These are phyloP conservation scores for Trilocha varians DNA, from an alignment of 2,888 invertebrate genomes.

Conservation along the genomic window DNA sequence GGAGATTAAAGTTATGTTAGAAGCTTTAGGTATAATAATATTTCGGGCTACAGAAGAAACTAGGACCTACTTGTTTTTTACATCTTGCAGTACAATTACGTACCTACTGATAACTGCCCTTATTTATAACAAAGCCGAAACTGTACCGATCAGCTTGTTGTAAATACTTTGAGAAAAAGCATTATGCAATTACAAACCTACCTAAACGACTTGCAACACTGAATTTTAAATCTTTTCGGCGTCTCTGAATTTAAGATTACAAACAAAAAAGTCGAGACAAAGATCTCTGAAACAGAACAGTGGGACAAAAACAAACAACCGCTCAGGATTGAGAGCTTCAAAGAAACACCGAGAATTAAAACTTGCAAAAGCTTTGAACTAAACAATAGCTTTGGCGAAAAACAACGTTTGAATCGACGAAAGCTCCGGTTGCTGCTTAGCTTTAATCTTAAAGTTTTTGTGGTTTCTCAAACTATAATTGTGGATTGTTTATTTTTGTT, in stretches of 20 bases:
- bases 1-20: too few relatives aligned
- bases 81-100: too few relatives aligned
- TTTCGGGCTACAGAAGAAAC: too few relatives aligned
- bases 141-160: too few relatives aligned
- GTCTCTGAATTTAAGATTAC: not conserved
- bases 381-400: constrained; percentile 8
- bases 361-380: constrained; percentile 6
- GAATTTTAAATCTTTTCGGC: not conserved
- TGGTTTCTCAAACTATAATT: constrained; percentile 5
- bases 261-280: not conserved
- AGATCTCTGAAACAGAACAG: not conserved
- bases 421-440: constrained; percentile 6
- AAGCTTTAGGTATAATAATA: too few relatives aligned
- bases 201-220: not conserved
- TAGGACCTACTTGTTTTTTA: too few relatives aligned
- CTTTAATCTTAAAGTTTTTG: constrained; percentile 37
- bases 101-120: too few relatives aligned
- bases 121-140: too few relatives aligned
- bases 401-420: constrained; percentile 15
- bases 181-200: not conserved
- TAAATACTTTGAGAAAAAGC: too few relatives aligned
- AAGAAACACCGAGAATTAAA: constrained; percentile 2
- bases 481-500: not conserved
- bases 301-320: constrained; percentile 3
- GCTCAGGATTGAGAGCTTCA: constrained; percentile 4